Evolutionary conservation across 1,140 invertebrate genomes (phyloP), one percentile per base, ranked within the genome.

Genomic region (Drosophila insularis): DNA sequence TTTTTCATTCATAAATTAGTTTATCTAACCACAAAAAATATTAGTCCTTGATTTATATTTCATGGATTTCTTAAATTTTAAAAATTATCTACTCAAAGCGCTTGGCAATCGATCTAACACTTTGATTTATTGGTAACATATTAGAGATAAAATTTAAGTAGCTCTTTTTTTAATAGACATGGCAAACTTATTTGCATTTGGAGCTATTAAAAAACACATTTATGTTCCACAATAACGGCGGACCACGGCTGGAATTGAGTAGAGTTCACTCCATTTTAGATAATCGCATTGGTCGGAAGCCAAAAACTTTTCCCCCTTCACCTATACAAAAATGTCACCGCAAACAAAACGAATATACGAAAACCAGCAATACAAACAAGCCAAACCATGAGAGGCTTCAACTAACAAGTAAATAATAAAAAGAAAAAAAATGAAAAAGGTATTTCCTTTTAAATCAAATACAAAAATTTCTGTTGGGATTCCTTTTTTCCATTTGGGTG

Each of bases 391-490:
- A 59, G 73, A 61, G 61, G 67, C 63, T 77, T 67, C 66, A 84
- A 62, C 65, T 70, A 58, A 55, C 43, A 50, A 50, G 19, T 19
- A 35, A 62, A 56, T 7, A 35, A 23, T 2, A 35, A 40, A 43
- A 23, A 58, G 6, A 35, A 39, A 40, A 35, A 58, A 7, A 50
- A 21, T 17, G 17, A 19, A 86, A 85, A 86, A 87, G 78, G 78
- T 87, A 87, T 75, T 78, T 81, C 68, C 63, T 86, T 87, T 86
- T 86, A 81, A 86, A 81, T 86, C 81, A 86, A 85, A 85, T 86
- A 78, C 64, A 79, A 79, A 80, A 85, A 76, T 84, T 66, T 64
- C 55, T 66, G 54, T 71, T 59, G 78, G 68, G 78, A 76, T 65
- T 76, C 74, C 77, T 61, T 50, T 61, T 69, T 63, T 58, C 54